These are phyloP conservation scores for Aeoliscus strigatus DNA, from an alignment of 2,797 vertebrate species.

Conservation along the genomic window DNA sequence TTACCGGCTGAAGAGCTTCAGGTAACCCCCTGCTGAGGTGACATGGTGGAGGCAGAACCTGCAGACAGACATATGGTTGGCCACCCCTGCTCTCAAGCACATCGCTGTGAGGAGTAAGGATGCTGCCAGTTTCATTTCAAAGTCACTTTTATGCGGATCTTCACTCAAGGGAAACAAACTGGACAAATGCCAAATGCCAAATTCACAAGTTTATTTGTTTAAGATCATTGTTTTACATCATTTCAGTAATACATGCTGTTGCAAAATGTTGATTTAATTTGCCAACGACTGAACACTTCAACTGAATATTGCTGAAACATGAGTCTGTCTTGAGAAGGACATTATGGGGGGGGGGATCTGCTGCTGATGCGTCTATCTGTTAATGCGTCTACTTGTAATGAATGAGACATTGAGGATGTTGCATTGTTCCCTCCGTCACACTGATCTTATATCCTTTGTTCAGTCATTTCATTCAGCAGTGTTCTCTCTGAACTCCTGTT, in stretches of 20 bases:
- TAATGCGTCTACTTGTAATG: conserved; percentile 7
- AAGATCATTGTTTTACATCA: too few species aligned
- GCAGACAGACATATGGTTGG: conserved; percentile 28
- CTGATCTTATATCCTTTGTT: conserved; percentile 28
- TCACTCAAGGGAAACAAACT: background rate
- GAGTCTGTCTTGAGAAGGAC: too few species aligned
- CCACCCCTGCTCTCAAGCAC: conserved; percentile 7
- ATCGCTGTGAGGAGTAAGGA: conserved; percentile 19
- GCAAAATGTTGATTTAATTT: too few species aligned
- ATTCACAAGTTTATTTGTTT: too few species aligned
- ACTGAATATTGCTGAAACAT: too few species aligned
- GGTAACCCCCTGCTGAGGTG: conserved; percentile 29
- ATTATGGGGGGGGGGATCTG: too few species aligned
- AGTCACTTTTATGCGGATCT: conserved; percentile 33
- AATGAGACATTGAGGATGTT: conserved; percentile 21
- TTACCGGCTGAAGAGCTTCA: conserved; percentile 16
- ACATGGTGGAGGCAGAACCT: conserved; percentile 26
- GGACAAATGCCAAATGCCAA: too few species aligned
- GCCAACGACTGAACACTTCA: too few species aligned
- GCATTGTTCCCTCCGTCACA: conserved; percentile 29
- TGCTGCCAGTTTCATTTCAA: conserved; percentile 25
- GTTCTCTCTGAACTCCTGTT: too few species aligned
- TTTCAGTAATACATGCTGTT: too few species aligned
- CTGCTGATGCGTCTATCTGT: conserved; percentile 12
- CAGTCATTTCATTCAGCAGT: conserved; percentile 18